phyloP scores from a whole-genome alignment of 2,888 invertebrate species.

The Pyrocoelia pectoralis region DNA sequence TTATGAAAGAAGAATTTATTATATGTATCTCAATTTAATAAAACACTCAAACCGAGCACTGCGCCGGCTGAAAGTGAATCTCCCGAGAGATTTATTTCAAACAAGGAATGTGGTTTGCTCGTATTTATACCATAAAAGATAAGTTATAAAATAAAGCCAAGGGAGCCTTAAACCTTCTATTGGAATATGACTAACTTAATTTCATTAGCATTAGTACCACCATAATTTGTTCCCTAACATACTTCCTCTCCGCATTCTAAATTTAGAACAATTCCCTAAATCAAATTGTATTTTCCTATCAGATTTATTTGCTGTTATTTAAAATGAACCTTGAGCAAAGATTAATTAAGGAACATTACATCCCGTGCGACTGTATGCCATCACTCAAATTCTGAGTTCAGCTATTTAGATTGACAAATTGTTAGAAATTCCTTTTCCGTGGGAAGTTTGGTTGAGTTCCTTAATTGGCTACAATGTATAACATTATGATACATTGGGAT shows the following conservation, averaged over 20 bases:
- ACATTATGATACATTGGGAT: too few species aligned
- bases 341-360: too few species aligned
- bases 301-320: too few species aligned
- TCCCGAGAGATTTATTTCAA: constrained; percentile 1
- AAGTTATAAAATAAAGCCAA: background rate
- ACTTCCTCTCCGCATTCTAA: background rate
- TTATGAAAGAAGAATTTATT: background rate
- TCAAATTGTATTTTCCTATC: too few species aligned
- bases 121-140: background rate
- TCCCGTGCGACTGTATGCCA: too few species aligned
- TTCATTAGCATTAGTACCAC: background rate
- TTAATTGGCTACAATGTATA: too few species aligned
- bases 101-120: background rate
- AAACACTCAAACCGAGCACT: background rate
- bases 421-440: too few species aligned
- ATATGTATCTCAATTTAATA: background rate
- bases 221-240: background rate
- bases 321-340: too few species aligned
- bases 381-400: too few species aligned
- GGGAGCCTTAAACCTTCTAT: background rate
- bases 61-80: background rate
- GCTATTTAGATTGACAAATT: too few species aligned
- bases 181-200: background rate
- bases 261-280: too few species aligned
- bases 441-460: too few species aligned